Base-by-base conservation (phyloP, 2,113 vertebrate genomes). In the Podarcis raffonei region DNA sequence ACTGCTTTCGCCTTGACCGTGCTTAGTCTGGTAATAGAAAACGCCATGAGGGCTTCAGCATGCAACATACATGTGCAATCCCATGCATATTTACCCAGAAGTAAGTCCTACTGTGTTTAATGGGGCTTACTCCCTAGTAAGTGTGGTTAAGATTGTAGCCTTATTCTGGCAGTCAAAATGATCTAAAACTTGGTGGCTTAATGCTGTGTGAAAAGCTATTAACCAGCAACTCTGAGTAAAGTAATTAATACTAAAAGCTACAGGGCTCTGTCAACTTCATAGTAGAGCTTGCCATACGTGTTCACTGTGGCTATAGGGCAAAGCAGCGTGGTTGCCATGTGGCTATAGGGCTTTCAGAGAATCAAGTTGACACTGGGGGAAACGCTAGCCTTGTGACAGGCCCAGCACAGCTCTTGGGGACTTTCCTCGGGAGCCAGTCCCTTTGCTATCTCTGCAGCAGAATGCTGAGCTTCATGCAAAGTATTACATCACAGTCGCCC, bases 371-470 rank as follows among this genome's bases (percentile, higher is more conserved):
- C 7, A 71, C 76, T 75, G 81, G 72, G 59, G 90, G 85, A 85
- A 91, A 82, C 77, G 90, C 89, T 87, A 80, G 92, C 88, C 92
- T 88, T 75, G 53, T 65, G 87, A 87, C 91, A 86, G 84, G 74
- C 84, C 85, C 57, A 92, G 87, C 89, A 83, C 84, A 91, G 88
- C 65, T 4, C 93, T 82, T 42, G 93, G 91, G 94, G 12, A 12
- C 2, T 12, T 30, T 37, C 74, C 22, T 25, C 66, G 3, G 75
- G 1, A 48, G 57, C 48, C n/a, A 83, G n/a, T 2, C 27, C 0
- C 22, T 12, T 35, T 79, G 74, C 75, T 78, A 6, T 22, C 65
- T 77, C 79, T 20, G 25, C 27, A 78, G 25, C 27, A 78, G 72
- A 88, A 93, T 85, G 83, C 86, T 89, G 74, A 78, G 42, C 22